Conservation (phyloP, 2,113 vertebrate species). For the Lathamus discolor region DNA sequence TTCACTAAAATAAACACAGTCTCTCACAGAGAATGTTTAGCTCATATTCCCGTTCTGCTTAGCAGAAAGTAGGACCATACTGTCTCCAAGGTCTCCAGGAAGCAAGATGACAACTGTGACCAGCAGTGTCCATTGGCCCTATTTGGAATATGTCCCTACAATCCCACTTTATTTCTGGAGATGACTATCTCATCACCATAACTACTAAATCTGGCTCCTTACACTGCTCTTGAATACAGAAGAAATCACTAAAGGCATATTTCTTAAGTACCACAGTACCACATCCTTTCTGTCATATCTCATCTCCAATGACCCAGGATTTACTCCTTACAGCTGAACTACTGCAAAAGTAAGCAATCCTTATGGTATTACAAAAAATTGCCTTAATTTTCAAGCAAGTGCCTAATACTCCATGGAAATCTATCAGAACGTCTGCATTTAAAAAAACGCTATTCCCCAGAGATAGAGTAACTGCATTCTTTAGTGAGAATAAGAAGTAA, state of each 20-base stretch:
- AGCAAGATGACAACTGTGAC: background rate
- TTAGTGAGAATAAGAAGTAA: background rate
- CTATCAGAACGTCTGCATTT: background rate
- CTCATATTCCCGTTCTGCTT: background rate
- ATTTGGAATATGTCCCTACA: background rate
- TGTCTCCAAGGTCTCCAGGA: background rate
- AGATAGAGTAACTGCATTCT: background rate
- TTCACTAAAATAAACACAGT: background rate
- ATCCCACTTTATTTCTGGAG: background rate
- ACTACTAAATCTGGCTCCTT: background rate
- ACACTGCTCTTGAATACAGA: background rate
- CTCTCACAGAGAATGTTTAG: background rate
- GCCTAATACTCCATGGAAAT: background rate
- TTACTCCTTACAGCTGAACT: background rate
- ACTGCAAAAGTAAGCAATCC: background rate
- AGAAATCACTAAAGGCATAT: background rate
- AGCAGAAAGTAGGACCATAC: background rate
- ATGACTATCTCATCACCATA: background rate
- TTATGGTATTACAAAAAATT: background rate
- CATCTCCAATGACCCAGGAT: background rate
- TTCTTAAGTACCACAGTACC: background rate
- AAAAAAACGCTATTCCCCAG: background rate
- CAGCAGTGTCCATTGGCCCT: background rate
- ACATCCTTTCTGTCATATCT: background rate
- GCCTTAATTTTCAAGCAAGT: background rate